Percentiles rank a stretch among this genome's conserved stretches.
Evolutionary conservation across 1,140 invertebrate species (phyloP).

Genomic region (Thalassaphorura encarpata): DNA sequence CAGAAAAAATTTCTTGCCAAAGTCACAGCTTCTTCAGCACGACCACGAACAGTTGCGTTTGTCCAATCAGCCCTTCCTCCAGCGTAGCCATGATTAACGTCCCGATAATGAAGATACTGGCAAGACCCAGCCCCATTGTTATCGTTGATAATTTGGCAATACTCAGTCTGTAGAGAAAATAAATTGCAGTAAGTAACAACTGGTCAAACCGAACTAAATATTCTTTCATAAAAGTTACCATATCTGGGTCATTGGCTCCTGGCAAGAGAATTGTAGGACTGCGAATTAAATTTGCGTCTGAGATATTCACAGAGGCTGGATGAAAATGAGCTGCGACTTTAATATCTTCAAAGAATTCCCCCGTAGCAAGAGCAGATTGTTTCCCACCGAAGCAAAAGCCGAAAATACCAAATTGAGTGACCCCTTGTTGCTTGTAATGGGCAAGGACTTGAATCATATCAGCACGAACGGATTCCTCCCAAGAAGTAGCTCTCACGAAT

Average conservation of each 20-base stretch:
- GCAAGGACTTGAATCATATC: conserved; percentile 2
- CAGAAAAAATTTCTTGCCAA: too few species aligned
- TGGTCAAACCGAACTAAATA: too few species aligned
- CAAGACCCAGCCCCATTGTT: too few species aligned
- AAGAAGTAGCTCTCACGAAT: background rate
- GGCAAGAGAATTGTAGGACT: conserved; percentile 21
- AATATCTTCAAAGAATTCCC: background rate
- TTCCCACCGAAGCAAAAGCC: conserved; percentile 28
- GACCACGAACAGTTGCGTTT: too few species aligned
- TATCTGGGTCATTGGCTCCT: conserved; percentile 14
- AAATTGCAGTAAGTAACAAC: too few species aligned
- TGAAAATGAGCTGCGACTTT: conserved; percentile 14
- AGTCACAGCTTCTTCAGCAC: too few species aligned
- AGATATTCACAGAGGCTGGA: conserved; percentile 11
- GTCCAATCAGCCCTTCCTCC: too few species aligned
- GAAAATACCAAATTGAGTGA: conserved; percentile 17
- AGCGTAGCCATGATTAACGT: too few species aligned
- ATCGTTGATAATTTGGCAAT: too few species aligned
- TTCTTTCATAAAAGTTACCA: too few species aligned
- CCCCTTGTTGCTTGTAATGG: conserved; percentile 8
- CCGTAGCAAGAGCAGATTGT: conserved; percentile 1
- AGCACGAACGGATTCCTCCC: conserved; percentile 4
- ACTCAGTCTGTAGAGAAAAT: too few species aligned
- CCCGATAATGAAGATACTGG: too few species aligned
- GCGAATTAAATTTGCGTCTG: conserved; percentile 5